A percentile compares a stretch with the other conserved stretches of the same genome.
Evolutionary conservation across 2,888 invertebrate species (phyloP).

Genomic region (Scrobipalpa atriplicella): DNA sequence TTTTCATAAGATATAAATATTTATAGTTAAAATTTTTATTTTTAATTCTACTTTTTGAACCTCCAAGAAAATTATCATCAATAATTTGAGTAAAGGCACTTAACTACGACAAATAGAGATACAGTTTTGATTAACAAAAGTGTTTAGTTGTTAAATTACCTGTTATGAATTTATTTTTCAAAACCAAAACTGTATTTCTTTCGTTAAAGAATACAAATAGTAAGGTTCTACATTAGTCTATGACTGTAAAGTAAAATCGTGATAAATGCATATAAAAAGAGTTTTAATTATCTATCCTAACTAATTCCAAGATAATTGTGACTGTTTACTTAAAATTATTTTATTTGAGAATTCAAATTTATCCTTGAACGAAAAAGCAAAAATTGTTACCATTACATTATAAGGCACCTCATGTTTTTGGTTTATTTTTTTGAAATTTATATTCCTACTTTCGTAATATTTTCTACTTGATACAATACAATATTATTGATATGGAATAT

Average conservation of each 20-base stretch:
- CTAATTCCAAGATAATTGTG: conserved; percentile 53
- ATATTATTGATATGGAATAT: no score
- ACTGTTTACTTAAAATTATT: conserved; percentile 58
- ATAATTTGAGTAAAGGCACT: conserved; percentile 32
- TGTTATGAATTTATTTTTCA: not conserved
- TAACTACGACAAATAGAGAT: conserved; percentile 10
- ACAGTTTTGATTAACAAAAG: conserved; percentile 7
- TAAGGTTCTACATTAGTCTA: conserved; percentile 24
- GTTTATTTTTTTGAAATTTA: conserved; percentile 49
- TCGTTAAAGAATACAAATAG: conserved; percentile 20
- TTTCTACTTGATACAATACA: not conserved
- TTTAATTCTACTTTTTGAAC: no score
- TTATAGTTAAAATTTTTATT: conserved; percentile 35
- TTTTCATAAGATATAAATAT: not conserved
- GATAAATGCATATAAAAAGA: conserved; percentile 34
- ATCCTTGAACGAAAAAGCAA: conserved; percentile 35
- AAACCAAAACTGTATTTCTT: conserved; percentile 1
- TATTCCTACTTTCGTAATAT: conserved; percentile 25
- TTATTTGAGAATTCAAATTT: conserved; percentile 33
- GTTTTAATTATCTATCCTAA: conserved; percentile 39
- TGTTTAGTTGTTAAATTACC: not conserved
- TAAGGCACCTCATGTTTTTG: conserved; percentile 77
- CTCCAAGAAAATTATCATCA: conserved; percentile 72
- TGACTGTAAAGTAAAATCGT: conserved; percentile 42
- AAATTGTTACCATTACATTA: conserved; percentile 40